A percentile compares a stretch with the other conserved stretches of the same genome.
These are phyloP conservation scores for Holacanthella duospinosa DNA, from an alignment of 2,888 invertebrate species.

Conservation along the genomic window DNA sequence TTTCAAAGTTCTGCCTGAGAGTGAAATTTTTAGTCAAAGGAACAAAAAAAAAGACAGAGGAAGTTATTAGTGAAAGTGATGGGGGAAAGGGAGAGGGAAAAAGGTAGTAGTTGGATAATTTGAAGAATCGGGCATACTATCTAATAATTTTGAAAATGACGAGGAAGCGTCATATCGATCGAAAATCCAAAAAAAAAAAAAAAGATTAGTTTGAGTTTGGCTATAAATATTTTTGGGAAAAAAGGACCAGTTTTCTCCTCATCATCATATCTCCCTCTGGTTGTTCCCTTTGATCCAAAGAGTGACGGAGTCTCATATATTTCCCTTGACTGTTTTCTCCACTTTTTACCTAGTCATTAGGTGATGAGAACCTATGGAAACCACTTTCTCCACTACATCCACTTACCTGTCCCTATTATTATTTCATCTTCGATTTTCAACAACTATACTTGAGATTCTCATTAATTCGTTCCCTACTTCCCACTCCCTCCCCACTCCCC, in stretches of 20 bases:
- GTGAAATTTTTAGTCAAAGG: too few relatives aligned
- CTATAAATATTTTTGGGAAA: conserved; percentile 19
- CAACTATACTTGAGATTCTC: conserved; percentile 6
- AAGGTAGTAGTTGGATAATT: neutral
- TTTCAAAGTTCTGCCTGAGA: too few relatives aligned
- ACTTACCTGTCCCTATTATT: neutral
- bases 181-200: neutral
- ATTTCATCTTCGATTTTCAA: neutral
- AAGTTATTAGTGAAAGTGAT: conserved; percentile 12
- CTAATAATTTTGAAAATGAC: neutral
- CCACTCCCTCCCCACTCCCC: too few relatives aligned
- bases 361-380: neutral
- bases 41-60: conserved; percentile 4
- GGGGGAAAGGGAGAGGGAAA: neutral
- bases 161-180: conserved; percentile 12
- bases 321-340: neutral
- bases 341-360: neutral
- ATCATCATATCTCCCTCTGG: conserved; percentile 22
- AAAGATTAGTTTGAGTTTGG: conserved; percentile 14
- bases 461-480: conserved; percentile 13
- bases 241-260: conserved; percentile 8
- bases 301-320: too few relatives aligned
- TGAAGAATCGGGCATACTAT: neutral
- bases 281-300: too few relatives aligned
- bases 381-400: neutral